Evolutionary conservation across 2,888 invertebrate species (phyloP), one percentile per base, ranked within the genome.

Genomic region (Mythimna albipuncta): DNA sequence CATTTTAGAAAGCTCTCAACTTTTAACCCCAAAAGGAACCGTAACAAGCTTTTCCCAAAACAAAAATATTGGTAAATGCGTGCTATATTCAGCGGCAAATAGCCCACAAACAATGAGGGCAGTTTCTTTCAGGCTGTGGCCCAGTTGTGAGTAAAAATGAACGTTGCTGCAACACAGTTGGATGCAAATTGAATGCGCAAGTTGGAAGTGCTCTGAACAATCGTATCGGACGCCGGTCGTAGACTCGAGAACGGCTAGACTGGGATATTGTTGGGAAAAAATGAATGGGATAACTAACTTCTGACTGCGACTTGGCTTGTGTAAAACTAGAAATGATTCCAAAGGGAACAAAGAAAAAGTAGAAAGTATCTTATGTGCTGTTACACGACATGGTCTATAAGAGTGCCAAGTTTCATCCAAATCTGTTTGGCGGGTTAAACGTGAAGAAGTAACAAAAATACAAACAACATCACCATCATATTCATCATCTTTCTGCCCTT

Each of bases 141-240:
- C 91, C 87, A 92, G 90, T 94, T 92, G 88, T 87, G 89, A 87
- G 90, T 89, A 93, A 93, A 93, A 94, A 94, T 93, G 92, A 93
- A 77, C 80, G 92, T 91, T 89, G 90, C 91, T 88, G 90, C 88
- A 84, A 88, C 90, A 89, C 86, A 91, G 90, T 89, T 92, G 89
- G 88, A 93, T 93, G 93, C 92, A 93, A 94, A 94, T 92, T 93
- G 93, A 93, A 93, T 93, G 92, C 92, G 84, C 91, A 91, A 92
- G 91, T 94, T 92, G 87, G 89, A 91, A 93, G 91, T 91, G 90
- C 93, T 89, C 84, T 75, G 88, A 88, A 92, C 92, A 93, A 93
- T 92, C 90, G 91, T 94, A 94, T 93, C 93, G 91, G 88, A 86
- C 88, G 85, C 80, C 74, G 81, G 82, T 21, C 35, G 41, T 66